A percentile compares a stretch with the other conserved stretches of the same genome.
Evolutionary conservation across 2,888 invertebrate species (phyloP).

Genomic region (Pollenia griseotomentosa): DNA sequence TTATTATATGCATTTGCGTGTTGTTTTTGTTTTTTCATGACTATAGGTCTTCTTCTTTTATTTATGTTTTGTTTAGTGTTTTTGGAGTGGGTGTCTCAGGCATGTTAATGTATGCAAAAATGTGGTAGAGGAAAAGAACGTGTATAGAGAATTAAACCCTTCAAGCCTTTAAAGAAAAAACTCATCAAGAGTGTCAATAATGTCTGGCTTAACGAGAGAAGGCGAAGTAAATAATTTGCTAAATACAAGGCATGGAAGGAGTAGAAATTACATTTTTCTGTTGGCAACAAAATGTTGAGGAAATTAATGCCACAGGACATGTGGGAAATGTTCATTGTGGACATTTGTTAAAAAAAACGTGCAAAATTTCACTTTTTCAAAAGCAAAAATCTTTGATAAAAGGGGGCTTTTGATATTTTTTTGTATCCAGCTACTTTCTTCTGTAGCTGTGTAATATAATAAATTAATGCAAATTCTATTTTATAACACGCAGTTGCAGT

Average conservation of each 20-base stretch:
- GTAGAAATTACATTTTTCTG: slow-evolving; percentile 31
- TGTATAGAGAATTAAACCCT: slow-evolving; percentile 60
- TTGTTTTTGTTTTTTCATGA: neutral
- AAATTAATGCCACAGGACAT: slow-evolving; percentile 64
- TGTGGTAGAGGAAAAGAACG: slow-evolving; percentile 39
- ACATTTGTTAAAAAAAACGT: slow-evolving; percentile 51
- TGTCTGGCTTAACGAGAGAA: slow-evolving; percentile 68
- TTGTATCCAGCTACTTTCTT: neutral
- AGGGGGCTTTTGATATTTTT: slow-evolving; percentile 12
- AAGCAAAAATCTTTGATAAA: slow-evolving; percentile 36
- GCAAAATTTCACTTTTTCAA: slow-evolving; percentile 67
- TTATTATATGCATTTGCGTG: slow-evolving; percentile 50
- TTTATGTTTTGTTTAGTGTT: neutral
- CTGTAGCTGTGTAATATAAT: neutral
- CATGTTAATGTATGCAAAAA: slow-evolving; percentile 56
- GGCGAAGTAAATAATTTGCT: slow-evolving; percentile 40
- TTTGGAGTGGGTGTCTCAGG: slow-evolving; percentile 56
- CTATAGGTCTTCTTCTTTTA: slow-evolving; percentile 27
- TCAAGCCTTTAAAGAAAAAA: slow-evolving; percentile 59
- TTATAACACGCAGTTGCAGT: slow-evolving; percentile 62
- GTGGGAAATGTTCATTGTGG: slow-evolving; percentile 63
- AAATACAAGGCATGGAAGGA: slow-evolving; percentile 10
- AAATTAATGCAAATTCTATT: slow-evolving; percentile 65
- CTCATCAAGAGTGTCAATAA: slow-evolving; percentile 73
- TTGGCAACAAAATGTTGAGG: slow-evolving; percentile 43